phyloP scores from a whole-genome alignment of 2,888 invertebrate genomes.

The Drosophila merina region DNA sequence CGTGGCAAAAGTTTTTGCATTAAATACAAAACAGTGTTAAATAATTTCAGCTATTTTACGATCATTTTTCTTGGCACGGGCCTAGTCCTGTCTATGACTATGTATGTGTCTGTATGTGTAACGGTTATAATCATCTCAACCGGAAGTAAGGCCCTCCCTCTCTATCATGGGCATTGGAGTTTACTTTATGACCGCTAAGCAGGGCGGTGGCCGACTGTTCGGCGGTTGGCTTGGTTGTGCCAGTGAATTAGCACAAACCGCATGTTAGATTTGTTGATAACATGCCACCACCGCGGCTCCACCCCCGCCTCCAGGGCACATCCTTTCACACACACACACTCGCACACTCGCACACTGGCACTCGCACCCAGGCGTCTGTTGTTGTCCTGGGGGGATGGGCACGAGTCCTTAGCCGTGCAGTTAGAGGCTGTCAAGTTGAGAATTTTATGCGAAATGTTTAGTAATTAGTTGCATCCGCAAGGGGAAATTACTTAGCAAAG shows the following conservation, averaged over 20 bases:
- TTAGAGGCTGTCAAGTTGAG: conserved; percentile 73
- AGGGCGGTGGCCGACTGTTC: conserved; percentile 29
- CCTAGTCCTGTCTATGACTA: conserved; percentile 26
- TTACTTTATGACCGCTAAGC: conserved; percentile 58
- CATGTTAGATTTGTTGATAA: conserved; percentile 76
- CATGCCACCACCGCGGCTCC: conserved; percentile 50
- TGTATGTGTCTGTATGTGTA: conserved; percentile 10
- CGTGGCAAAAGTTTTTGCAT: conserved; percentile 68
- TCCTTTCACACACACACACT: conserved; percentile 16
- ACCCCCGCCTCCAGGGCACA: conserved; percentile 4
- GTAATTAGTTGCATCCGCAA: conserved; percentile 79
- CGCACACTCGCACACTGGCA: conserved; percentile 2
- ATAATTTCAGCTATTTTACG: conserved; percentile 72
- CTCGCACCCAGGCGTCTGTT: conserved; percentile 24
- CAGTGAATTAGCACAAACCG: conserved; percentile 69
- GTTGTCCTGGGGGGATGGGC: conserved; percentile 33
- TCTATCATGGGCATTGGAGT: conserved; percentile 26
- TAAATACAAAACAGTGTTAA: conserved; percentile 76
- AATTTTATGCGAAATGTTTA: conserved; percentile 79
- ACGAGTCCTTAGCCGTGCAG: conserved; percentile 57
- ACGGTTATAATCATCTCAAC: conserved; percentile 40
- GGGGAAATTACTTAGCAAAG: conserved; percentile 74
- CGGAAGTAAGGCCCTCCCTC: conserved; percentile 52
- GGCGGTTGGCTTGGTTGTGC: conserved; percentile 33
- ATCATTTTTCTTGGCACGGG: conserved; percentile 58